phyloP scores from a whole-genome alignment of 2,113 vertebrate species.

The Burhinus bistriatus region DNA sequence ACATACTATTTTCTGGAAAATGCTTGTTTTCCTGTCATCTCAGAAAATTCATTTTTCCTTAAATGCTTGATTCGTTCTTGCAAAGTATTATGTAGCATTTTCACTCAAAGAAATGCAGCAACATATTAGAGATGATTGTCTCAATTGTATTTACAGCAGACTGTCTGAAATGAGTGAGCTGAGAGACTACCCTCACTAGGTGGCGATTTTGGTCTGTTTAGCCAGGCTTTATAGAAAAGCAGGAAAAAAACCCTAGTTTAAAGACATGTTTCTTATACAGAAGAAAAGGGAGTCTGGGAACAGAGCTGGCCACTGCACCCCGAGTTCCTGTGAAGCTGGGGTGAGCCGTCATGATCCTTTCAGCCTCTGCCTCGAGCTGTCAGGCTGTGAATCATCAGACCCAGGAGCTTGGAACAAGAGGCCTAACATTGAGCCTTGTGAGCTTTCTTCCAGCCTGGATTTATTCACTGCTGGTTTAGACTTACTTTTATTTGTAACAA shows the following conservation, averaged over 20 bases:
- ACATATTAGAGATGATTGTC: neutral
- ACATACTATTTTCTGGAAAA: neutral
- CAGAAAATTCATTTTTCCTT: neutral
- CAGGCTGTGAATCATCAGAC: neutral
- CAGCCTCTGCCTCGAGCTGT: neutral
- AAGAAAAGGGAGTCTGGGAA: neutral
- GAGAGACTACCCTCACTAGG: slow-evolving; percentile 35
- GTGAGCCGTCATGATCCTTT: neutral
- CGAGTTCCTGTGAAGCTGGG: rapidly evolving
- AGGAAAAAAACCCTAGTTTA: neutral
- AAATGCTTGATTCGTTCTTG: neutral
- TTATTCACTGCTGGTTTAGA: neutral
- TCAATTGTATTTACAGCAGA: neutral
- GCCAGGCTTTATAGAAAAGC: neutral
- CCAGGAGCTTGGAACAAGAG: neutral
- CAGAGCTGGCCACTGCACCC: rapidly evolving
- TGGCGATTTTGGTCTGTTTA: slow-evolving; percentile 25
- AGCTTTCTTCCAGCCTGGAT: neutral
- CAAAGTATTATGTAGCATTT: neutral
- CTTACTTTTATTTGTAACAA: neutral
- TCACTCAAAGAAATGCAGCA: neutral
- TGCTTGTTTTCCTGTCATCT: neutral
- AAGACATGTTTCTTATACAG: neutral
- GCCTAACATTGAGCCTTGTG: neutral
- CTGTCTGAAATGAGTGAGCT: neutral